These are phyloP conservation scores for Thaleichthys pacificus DNA, from an alignment of 2,797 vertebrate species.

Conservation along the genomic window DNA sequence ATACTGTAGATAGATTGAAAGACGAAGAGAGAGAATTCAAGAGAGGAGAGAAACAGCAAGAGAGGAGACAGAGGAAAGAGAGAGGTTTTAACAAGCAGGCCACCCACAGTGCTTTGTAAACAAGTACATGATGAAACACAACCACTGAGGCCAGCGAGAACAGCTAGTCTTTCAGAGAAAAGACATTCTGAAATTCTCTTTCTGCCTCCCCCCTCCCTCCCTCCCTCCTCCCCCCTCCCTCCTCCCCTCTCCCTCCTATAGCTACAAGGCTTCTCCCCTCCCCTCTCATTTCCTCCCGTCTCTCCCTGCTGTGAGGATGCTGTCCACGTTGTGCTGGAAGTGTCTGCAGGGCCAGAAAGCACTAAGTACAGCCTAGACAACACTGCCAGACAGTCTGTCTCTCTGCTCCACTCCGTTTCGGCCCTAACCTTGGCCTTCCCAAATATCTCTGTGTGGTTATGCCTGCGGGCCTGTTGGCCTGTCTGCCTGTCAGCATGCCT, in stretches of 20 bases:
- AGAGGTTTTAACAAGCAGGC: not conserved
- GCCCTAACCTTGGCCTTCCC: not conserved
- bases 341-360: no score
- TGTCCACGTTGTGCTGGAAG: no score
- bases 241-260: no score
- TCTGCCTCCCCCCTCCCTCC: no score
- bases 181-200: no score
- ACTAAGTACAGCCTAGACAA: no score
- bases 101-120: not conserved
- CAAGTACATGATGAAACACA: not conserved
- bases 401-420: not conserved
- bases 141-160: not conserved
- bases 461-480: not conserved
- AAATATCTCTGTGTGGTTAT: not conserved
- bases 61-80: not conserved
- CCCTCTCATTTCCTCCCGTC: no score
- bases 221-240: no score
- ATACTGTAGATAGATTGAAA: conserved; percentile 11
- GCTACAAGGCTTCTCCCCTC: no score
- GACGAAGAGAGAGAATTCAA: not conserved
- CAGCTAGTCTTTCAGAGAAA: no score
- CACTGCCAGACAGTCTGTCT: not conserved
- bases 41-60: not conserved
- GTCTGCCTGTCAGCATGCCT: not conserved
- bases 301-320: no score